These are phyloP conservation scores for Lochmaea capreae DNA, from an alignment of 2,888 invertebrate species.

Conservation along the genomic window DNA sequence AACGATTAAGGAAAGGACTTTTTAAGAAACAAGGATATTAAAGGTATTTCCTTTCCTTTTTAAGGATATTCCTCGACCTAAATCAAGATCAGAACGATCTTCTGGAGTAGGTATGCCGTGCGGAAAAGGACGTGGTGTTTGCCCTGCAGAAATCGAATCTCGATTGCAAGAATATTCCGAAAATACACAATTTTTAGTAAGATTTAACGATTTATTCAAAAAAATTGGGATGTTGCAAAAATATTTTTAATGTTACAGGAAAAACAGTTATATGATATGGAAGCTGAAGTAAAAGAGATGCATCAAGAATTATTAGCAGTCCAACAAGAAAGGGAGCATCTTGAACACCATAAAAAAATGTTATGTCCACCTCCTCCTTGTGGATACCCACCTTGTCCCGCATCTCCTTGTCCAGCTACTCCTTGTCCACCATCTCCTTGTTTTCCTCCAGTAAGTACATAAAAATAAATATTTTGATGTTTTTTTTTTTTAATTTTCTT, in stretches of 20 bases:
- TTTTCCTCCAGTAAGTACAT: conserved; percentile 38
- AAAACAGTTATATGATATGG: conserved; percentile 71
- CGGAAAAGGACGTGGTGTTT: conserved; percentile 60
- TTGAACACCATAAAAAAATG: conserved; percentile 65
- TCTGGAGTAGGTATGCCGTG: conserved; percentile 54
- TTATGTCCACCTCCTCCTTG: conserved; percentile 60
- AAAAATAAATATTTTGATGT: neutral
- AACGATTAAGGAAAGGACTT: too few relatives aligned
- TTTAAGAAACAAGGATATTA: neutral
- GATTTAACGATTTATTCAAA: conserved; percentile 7
- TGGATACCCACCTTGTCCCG: conserved; percentile 53
- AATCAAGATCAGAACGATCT: conserved; percentile 13
- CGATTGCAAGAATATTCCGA: conserved; percentile 64
- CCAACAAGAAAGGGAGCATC: conserved; percentile 67
- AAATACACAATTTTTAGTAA: conserved; percentile 65
- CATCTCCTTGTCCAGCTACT: conserved; percentile 52
- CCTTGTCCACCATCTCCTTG: conserved; percentile 47
- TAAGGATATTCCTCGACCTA: conserved; percentile 28
- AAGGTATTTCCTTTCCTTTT: neutral
- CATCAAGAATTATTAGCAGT: conserved; percentile 67
- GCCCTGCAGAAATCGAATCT: conserved; percentile 65
- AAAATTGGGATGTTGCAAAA: neutral
- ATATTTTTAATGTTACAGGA: conserved; percentile 64
- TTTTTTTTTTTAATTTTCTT: conserved; percentile 23
- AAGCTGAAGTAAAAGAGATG: conserved; percentile 71